Evolutionary conservation across 2,888 invertebrate genomes (phyloP), one percentile per base, ranked within the genome.

Genomic region (Eueremaeus valkanovi): DNA sequence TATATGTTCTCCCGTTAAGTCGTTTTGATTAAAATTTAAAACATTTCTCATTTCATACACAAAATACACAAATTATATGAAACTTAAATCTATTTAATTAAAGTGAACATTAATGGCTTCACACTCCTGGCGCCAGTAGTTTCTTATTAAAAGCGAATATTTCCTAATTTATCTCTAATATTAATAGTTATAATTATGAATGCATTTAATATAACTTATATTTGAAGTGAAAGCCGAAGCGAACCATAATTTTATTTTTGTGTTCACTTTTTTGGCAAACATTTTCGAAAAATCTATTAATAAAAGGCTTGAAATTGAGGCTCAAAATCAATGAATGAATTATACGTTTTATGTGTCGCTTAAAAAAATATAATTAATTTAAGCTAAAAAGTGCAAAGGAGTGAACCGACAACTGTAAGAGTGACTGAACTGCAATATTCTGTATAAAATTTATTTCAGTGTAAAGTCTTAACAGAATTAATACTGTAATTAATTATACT

Each of bases 21-120:
- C 1, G 2, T 63, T 63, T 63, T 63, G 63, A 63, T 63, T 63
- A 63, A 63, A 33, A 63, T 63, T 63, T 33, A 63, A 63, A 63
- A n/a, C n/a, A 63, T 63, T 63, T 55, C 24, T 55, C 55, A 55
- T 55, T 55, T 24, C 51, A 21, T 6, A 21, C 55, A 27, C 6
- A 45, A 45, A 45, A 45, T 45, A 45, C 3, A 45, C 11, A 45
- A 45, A 45, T 16, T 45, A 45, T 3, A 45, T 3, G 16, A 45
- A 45, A 45, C 3, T 45, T 3, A 11, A 45, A 45, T 45, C 45
- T 11, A 45, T 45, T 45, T 6, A 16, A 13, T 13, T 13, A 16
- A 6, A 45, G 11, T 16, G 9, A n/a, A 45, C 18, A 16, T 45
- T 45, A 11, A 45, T 45, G 45, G 45, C 9, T 16, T 18, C 9